phyloP scores from a whole-genome alignment of 2,113 vertebrate species.

The Syngnathus scovelli region DNA sequence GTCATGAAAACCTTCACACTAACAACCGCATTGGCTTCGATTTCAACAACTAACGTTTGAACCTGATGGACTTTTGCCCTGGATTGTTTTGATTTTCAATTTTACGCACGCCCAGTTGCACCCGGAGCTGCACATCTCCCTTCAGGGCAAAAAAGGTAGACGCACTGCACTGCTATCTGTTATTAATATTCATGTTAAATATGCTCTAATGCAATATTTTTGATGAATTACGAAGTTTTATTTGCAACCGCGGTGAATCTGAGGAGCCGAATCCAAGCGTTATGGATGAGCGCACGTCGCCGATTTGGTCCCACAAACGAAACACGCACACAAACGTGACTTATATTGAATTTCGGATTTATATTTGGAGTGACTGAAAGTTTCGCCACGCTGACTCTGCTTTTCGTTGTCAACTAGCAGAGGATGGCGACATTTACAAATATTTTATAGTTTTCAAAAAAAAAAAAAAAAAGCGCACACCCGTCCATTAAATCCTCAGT shows the following conservation, averaged over 20 bases:
- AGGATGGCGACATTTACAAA: not conserved
- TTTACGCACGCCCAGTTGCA: constrained; percentile 11
- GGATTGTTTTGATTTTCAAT: constrained; percentile 45
- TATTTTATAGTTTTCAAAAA: not conserved
- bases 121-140: constrained; percentile 22
- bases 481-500: constrained; percentile 13
- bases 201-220: not conserved
- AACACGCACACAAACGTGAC: not conserved
- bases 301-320: not conserved
- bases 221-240: not conserved
- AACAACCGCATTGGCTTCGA: constrained; percentile 36
- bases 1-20: constrained; percentile 43
- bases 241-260: constrained; percentile 24
- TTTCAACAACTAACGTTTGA: no score
- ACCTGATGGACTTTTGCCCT: constrained; percentile 28
- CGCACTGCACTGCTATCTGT: not conserved
- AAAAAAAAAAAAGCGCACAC: not conserved
- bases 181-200: constrained; percentile 8
- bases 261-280: constrained; percentile 20
- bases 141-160: constrained; percentile 43
- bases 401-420: not conserved
- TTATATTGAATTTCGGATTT: not conserved
- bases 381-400: constrained; percentile 36
- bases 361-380: constrained; percentile 37
- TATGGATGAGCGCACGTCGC: constrained; percentile 1